Conservation (phyloP, 2,797 vertebrate genomes). For the Sylvia borin region DNA sequence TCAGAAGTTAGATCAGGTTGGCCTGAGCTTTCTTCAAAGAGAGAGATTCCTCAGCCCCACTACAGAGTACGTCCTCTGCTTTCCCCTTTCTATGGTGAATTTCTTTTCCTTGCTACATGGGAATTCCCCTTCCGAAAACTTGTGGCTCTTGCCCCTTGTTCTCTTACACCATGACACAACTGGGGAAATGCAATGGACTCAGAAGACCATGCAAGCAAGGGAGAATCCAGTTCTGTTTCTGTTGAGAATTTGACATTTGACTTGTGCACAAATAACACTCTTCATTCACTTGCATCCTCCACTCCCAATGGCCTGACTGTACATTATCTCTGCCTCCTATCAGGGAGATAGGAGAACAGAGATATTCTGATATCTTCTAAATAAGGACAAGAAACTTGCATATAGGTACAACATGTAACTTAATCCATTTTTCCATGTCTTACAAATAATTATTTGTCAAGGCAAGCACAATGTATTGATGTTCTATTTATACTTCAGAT, state of each 20-base stretch:
- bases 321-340: background rate
- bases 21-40: background rate
- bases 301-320: background rate
- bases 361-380: background rate
- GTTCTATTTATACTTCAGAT: background rate
- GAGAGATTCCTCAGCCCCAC: background rate
- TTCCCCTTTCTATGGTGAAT: background rate
- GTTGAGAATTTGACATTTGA: background rate
- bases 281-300: background rate
- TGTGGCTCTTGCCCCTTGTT: background rate
- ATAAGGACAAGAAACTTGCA: background rate
- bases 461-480: background rate
- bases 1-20: background rate
- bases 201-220: background rate
- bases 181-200: background rate
- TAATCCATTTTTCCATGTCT: background rate
- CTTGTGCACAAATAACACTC: background rate
- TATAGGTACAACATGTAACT: background rate
- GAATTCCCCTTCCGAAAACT: background rate
- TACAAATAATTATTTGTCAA: background rate
- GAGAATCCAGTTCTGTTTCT: background rate
- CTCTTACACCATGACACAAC: background rate
- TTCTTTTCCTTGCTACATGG: background rate
- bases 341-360: background rate
- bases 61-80: accelerated